Conservation (phyloP, 2,797 vertebrate genomes). For the Chromobotia macracanthus region DNA sequence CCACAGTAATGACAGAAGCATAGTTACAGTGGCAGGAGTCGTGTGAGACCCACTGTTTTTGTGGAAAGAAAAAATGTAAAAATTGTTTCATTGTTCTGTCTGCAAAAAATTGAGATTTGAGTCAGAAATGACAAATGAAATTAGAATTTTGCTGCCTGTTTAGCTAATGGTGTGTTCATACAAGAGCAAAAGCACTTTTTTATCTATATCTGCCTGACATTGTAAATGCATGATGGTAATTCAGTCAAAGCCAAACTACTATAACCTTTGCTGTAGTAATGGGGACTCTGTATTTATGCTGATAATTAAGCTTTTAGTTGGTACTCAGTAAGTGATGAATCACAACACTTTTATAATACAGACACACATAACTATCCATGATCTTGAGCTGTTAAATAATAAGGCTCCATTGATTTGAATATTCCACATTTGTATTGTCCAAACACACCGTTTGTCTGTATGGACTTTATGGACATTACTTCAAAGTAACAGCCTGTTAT, state of each 20-base stretch:
- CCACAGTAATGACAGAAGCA: not conserved
- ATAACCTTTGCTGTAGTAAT: not conserved
- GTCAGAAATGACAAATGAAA: too few relatives aligned
- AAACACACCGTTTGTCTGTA: not conserved
- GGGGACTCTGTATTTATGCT: not conserved
- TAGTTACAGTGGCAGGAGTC: not conserved
- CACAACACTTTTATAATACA: not conserved
- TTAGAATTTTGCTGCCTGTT: too few relatives aligned
- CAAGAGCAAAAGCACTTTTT: too few relatives aligned
- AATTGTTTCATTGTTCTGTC: not conserved
- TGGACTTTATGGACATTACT: slow-evolving; percentile 1
- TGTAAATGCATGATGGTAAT: not conserved
- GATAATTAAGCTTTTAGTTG: not conserved
- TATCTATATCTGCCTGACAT: not conserved
- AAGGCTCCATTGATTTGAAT: not conserved
- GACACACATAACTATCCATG: not conserved
- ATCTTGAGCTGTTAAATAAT: too few relatives aligned
- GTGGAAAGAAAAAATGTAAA: not conserved
- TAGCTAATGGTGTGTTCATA: too few relatives aligned
- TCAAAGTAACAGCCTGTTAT: slow-evolving; percentile 5
- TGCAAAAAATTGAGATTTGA: not conserved
- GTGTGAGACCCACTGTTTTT: not conserved
- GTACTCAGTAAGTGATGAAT: not conserved
- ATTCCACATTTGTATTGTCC: not conserved
- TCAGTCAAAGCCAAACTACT: not conserved